Evolutionary conservation across 2,888 invertebrate species (phyloP), one percentile per base, ranked within the genome.

Genomic region (Priocnemis perturbator): DNA sequence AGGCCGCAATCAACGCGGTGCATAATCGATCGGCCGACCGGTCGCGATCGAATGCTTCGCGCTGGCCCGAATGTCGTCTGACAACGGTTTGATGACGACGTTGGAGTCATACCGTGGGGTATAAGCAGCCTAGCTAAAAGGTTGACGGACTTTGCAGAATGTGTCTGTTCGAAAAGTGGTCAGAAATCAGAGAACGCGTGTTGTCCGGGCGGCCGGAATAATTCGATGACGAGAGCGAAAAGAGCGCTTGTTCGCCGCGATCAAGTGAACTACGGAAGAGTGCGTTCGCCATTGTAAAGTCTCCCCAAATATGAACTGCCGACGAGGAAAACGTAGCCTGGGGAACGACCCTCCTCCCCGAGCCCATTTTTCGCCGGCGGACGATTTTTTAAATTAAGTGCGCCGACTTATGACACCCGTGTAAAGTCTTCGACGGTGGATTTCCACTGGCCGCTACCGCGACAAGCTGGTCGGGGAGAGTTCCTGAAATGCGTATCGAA

Each of bases 371-470:
- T 72, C 76, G 71, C 62, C 69, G 81, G 79, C 79, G 72, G 76
- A 78, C 81, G 82, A 86, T 84, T 85, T 87, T 37, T 88, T 83
- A 88, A 88, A 88, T 88, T 84, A 86, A 87, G 86, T 86, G 84
- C 84, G 82, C 81, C 78, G 81, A 84, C 84, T 88, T 87, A 86
- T 85, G 80, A 86, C 85, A 82, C 84, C 81, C 83, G 76, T 87
- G 88, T 88, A 88, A 87, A 88, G 79, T 86, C 83, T 78, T 67
- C 71, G 71, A 71, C 63, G 73, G 69, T 77, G 78, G 81, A 83
- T 85, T 83, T 81, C 82, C 76, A 73, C 64, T 68, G 67, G 63
- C n/a, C n/a, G n/a, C 64, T 66, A 14, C 26, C 17, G 20, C 37
- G 37, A 23, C 60, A 17, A 48, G 26, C 47, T 45, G 17, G 19